Percentiles rank a stretch among this genome's conserved stretches.
Evolutionary conservation across 2,113 vertebrate species (phyloP).

Genomic region (Micromys minutus): DNA sequence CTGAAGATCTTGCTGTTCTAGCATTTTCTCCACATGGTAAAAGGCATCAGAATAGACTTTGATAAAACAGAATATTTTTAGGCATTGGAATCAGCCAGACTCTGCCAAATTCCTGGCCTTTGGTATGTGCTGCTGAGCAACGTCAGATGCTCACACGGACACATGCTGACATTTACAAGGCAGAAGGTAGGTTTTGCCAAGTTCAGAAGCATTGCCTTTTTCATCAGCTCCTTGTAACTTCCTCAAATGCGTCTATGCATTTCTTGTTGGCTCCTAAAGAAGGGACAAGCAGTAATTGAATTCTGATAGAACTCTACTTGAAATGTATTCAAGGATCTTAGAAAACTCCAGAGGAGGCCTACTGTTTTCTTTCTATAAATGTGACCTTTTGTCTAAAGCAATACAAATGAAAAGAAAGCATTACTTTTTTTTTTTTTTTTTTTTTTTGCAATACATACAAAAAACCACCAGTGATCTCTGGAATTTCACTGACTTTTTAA

Average conservation of each 20-base stretch:
- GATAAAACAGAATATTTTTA: slow-evolving; percentile 85
- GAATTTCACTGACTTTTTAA: slow-evolving; percentile 25
- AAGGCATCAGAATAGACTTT: slow-evolving; percentile 77
- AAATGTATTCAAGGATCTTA: neutral
- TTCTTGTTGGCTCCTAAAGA: slow-evolving; percentile 40
- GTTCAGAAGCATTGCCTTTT: slow-evolving; percentile 69
- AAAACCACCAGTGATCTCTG: neutral
- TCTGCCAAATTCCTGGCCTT: slow-evolving; percentile 81
- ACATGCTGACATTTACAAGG: slow-evolving; percentile 83
- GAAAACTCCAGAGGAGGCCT: slow-evolving; percentile 34
- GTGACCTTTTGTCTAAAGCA: neutral
- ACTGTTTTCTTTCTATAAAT: neutral
- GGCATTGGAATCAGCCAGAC: slow-evolving; percentile 72
- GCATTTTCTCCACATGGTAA: slow-evolving; percentile 76
- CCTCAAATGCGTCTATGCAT: slow-evolving; percentile 16
- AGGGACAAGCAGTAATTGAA: neutral
- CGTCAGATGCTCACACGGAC: slow-evolving; percentile 78
- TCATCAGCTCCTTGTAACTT: slow-evolving; percentile 70
- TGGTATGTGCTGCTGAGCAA: slow-evolving; percentile 78
- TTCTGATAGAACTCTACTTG: neutral
- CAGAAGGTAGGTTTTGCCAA: slow-evolving; percentile 67
- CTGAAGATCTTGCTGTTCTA: slow-evolving; percentile 38
- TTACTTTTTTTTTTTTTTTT: neutral
- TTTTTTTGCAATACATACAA: neutral
- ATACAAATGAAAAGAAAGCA: neutral